Evolutionary conservation across 2,797 vertebrate species (phyloP), one percentile per base, ranked within the genome.

Genomic region (Pachyuromys duprasi): DNA sequence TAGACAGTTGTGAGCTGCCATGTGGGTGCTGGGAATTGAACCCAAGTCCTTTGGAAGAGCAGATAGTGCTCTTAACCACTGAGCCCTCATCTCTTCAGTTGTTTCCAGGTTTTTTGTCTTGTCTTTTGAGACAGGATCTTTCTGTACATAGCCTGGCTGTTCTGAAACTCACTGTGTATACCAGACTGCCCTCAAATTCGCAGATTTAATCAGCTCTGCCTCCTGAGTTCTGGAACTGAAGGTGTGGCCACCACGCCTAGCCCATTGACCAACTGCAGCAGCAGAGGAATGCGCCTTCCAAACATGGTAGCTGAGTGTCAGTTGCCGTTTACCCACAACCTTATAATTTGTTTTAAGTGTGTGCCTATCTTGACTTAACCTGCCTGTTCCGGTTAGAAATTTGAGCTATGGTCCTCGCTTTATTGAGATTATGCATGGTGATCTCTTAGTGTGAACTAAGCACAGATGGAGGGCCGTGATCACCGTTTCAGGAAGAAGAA

Each of bases 401-500:
- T 80, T 49, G 45, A 93, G 36, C 49, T 95, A 55, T 92, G 45
- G 26, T 81, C n/a, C 24, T 91, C 79, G 63, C 75, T 94, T 96
- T 83, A 70, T 95, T 95, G 75, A 86, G 53, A 69, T 89, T 86
- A n/a, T 91, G 22, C 5, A 39, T 75, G 75, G 57, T 96, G 55
- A 78, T 26, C 26, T 12, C 6, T 89, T 94, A 63, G 13, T 89
- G 12, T 93, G 39, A 89, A 60, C 60, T 69, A 26, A 93, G 53
- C 62, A 87, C 9, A 74, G 1, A 90, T 86, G 78, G 18, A 76
- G 53, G 67, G 26, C 67, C 93, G 76, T 22, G 89, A 0, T 80
- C 60, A 60, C 22, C 9, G 33, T 74, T 91, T 78, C 36, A 92
- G 88, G 78, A 80, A 67, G 94, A 83, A 92, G 69, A 55, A 69